Evolutionary conservation across 2,113 vertebrate species (phyloP).

Genomic region (Bubo scandiacus): DNA sequence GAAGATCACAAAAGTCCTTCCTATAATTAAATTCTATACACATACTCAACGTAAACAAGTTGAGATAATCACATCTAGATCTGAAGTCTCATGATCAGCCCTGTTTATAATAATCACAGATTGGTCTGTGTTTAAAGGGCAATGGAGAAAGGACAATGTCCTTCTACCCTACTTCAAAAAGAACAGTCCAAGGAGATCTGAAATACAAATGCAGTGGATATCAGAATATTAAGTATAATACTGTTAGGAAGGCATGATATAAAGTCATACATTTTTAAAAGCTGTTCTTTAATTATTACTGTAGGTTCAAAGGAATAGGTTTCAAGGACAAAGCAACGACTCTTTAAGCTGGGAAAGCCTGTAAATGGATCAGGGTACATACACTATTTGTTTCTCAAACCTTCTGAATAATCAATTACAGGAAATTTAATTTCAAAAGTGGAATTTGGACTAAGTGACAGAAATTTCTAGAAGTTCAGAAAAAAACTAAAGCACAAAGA

Average conservation of each 20-base stretch:
- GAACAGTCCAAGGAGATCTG: slow-evolving; percentile 39
- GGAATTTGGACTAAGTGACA: background rate
- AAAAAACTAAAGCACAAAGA: background rate
- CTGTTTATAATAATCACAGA: background rate
- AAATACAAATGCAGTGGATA: slow-evolving; percentile 11
- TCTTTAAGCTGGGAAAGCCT: background rate
- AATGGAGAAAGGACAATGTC: background rate
- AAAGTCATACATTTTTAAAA: slow-evolving; percentile 70
- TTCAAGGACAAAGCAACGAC: slow-evolving; percentile 61
- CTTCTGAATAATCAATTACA: slow-evolving; percentile 18
- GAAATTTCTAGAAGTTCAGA: background rate
- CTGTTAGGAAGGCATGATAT: slow-evolving; percentile 47
- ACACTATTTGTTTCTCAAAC: slow-evolving; percentile 25
- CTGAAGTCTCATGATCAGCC: background rate
- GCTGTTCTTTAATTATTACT: slow-evolving; percentile 71
- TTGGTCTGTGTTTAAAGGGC: background rate
- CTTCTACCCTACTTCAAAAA: background rate
- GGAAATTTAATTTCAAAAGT: slow-evolving; percentile 5
- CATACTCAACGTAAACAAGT: background rate
- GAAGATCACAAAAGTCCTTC: background rate
- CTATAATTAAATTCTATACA: background rate
- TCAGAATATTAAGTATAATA: slow-evolving; percentile 36
- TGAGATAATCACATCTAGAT: background rate
- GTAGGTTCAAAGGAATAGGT: slow-evolving; percentile 49
- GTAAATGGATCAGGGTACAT: background rate